A percentile compares a stretch with the other conserved stretches of the same genome.
These are phyloP conservation scores for Adineta ricciae DNA, from an alignment of 2,888 invertebrate genomes.

Conservation along the genomic window DNA sequence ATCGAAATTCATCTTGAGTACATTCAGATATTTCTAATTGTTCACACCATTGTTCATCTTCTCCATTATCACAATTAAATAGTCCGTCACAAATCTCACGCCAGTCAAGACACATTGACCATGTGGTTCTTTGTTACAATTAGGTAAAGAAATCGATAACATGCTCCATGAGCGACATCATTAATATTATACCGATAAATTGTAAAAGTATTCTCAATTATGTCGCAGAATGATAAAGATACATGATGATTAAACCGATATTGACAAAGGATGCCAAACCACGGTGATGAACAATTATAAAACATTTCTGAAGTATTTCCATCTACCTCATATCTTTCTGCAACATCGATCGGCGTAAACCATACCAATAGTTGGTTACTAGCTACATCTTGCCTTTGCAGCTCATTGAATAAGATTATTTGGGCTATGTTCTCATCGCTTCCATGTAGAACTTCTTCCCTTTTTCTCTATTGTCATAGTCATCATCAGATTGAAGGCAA, in stretches of 20 bases:
- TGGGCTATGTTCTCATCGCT: not conserved
- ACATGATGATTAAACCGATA: not conserved
- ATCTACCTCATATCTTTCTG: not conserved
- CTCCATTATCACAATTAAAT: too few relatives aligned
- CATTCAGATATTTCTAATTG: too few relatives aligned
- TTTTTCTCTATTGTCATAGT: not conserved
- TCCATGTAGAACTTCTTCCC: too few relatives aligned
- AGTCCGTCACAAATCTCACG: too few relatives aligned
- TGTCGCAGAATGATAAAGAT: not conserved
- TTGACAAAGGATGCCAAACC: not conserved
- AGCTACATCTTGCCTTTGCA: not conserved
- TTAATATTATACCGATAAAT: too few relatives aligned
- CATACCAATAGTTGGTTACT: not conserved
- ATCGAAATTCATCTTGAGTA: too few relatives aligned
- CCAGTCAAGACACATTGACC: too few relatives aligned
- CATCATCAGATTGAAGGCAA: not conserved
- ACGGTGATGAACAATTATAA: not conserved
- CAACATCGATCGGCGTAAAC: not conserved
- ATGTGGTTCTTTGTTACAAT: too few relatives aligned
- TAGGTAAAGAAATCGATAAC: too few relatives aligned
- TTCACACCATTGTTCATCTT: too few relatives aligned
- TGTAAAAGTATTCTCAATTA: not conserved
- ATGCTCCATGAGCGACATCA: too few relatives aligned
- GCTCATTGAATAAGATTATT: not conserved
- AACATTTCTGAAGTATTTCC: not conserved